Percentiles rank a stretch among this genome's conserved stretches.
Conservation (phyloP, 2,797 vertebrate genomes). For the Orientallactaga sibirica region DNA sequence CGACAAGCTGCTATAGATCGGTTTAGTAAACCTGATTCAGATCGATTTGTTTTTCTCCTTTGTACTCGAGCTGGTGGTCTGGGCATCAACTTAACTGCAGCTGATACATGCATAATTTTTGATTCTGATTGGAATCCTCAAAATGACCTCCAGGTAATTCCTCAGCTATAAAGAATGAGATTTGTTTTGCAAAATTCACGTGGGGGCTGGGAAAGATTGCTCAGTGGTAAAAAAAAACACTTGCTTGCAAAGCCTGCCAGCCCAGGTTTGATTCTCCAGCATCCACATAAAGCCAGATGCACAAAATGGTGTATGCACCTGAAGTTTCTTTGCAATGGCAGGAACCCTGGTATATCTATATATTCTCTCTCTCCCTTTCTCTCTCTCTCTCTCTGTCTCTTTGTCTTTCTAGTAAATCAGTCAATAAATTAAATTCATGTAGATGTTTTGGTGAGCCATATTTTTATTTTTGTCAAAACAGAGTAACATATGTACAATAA, state of each 20-base stretch:
- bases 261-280: too few species aligned
- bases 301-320: too few species aligned
- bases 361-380: not conserved
- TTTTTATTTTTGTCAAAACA: slow-evolving; percentile 58
- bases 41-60: slow-evolving; percentile 98
- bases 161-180: not conserved
- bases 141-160: slow-evolving; percentile 97
- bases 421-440: too few species aligned
- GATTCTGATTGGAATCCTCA: slow-evolving; percentile 99
- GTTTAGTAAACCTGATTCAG: slow-evolving; percentile 98
- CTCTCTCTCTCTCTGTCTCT: too few species aligned
- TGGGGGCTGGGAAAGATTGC: not conserved
- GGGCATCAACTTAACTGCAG: slow-evolving; percentile 98
- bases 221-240: too few species aligned
- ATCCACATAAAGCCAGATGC: too few species aligned
- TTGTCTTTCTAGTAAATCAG: too few species aligned
- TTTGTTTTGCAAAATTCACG: not conserved
- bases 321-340: too few species aligned
- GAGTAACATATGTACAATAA: slow-evolving; percentile 7
- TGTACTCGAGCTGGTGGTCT: slow-evolving; percentile 98
- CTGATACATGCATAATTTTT: slow-evolving; percentile 99
- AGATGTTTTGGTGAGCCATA: not conserved
- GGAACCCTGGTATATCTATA: too few species aligned
- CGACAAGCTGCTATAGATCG: slow-evolving; percentile 98
- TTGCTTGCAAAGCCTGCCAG: too few species aligned